Conservation (phyloP, 1,140 invertebrate species). For the Drosophila suzukii region DNA sequence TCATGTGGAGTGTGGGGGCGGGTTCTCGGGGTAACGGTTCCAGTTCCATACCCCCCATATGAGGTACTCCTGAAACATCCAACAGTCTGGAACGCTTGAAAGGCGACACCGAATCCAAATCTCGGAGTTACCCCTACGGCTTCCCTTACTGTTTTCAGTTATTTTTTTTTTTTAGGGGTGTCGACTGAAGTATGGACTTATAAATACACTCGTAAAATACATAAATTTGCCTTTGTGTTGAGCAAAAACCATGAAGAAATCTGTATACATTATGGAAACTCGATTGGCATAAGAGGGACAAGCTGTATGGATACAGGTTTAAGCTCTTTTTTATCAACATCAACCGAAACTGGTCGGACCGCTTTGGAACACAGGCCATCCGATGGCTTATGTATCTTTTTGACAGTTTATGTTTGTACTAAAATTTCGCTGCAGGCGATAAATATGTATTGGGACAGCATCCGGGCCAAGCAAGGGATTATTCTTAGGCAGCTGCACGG, state of each 20-base stretch:
- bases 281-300: slow-evolving; percentile 48
- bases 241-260: slow-evolving; percentile 52
- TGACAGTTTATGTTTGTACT: slow-evolving; percentile 44
- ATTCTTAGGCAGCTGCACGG: slow-evolving; percentile 1
- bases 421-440: slow-evolving; percentile 30
- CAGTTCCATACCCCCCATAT: slow-evolving; percentile 14
- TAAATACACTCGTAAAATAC: slow-evolving; percentile 16
- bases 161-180: slow-evolving; percentile 40
- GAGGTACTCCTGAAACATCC: slow-evolving; percentile 27
- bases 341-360: slow-evolving; percentile 55
- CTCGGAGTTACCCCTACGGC: slow-evolving; percentile 27
- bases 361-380: slow-evolving; percentile 24
- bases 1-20: slow-evolving; percentile 27
- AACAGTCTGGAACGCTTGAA: slow-evolving; percentile 31
- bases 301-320: slow-evolving; percentile 61
- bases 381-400: slow-evolving; percentile 50
- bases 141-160: slow-evolving; percentile 30
- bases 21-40: slow-evolving; percentile 4
- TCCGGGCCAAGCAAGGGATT: slow-evolving; percentile 7
- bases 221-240: slow-evolving; percentile 38
- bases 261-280: slow-evolving; percentile 53
- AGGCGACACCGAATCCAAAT: slow-evolving; percentile 35
- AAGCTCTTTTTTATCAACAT: slow-evolving; percentile 39
- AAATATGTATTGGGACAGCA: slow-evolving; percentile 13
- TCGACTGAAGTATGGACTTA: slow-evolving; percentile 24